Evolutionary conservation across 1,140 invertebrate species (phyloP), one percentile per base, ranked within the genome.

Genomic region (Brachionus calyciflorus): DNA sequence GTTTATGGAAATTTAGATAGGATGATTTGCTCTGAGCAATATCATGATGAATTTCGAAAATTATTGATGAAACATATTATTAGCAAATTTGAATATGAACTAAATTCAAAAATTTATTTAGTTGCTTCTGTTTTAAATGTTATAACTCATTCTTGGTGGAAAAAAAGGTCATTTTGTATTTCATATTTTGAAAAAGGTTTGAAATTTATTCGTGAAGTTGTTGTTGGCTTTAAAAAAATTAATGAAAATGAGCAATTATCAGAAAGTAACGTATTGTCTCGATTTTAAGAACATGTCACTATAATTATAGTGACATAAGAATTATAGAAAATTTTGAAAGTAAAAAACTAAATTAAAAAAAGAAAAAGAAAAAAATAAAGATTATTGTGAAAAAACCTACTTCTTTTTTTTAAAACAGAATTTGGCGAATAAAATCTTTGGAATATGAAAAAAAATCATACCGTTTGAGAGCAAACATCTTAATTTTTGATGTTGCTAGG

Each of bases 1-100:
- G 51, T 55, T 55, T 55, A 55, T 55, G 17, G 19, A 1, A 55
- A 55, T 55, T 55, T 55, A 12, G 51, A 55, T 55, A 55, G 51
- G 26, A 55, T 55, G 51, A 26, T 55, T 55, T 55, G 17, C 26
- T 17, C 26, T 26, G 21, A 55, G 19, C 19, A 55, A 3, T 10
- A 55, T 9, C 21, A 55, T 26, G 51, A 55, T 9, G 19, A 55
- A 55, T n/a, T 55, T 19, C 19, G 51, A 55, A 55, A 55, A 14
- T 24, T 12, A 24, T 55, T 55, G 26, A 55, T 55, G 51, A 2
- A 26, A 24, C 21, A 55, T 26, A 24, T 60, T 37, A 40, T 60
- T 9, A 37, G 28, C 19, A 60, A 60, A 60, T 60, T 60, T 21
- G 57, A 60, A 3, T 37, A 60, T 37, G 33, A 60, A 60, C 26